Evolutionary conservation across 2,113 vertebrate genomes (phyloP), one percentile per base, ranked within the genome.

Genomic region (Bothrops jararaca): DNA sequence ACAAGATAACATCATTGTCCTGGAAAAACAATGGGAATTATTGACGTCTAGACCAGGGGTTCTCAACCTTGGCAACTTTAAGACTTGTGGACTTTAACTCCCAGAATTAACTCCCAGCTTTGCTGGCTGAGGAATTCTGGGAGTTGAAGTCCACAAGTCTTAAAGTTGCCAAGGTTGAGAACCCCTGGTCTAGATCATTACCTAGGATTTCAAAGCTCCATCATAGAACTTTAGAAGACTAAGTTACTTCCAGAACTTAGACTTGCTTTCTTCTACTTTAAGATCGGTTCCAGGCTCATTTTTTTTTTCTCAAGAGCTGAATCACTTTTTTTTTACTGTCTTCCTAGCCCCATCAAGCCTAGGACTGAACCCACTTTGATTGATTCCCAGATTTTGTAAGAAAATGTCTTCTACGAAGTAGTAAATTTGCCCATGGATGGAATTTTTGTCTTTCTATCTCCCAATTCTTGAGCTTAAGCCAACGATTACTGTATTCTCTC

Each of bases 171-270:
- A n/a, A n/a, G n/a, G n/a, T n/a, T n/a, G n/a, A n/a, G n/a, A n/a
- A n/a, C n/a, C n/a, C n/a, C n/a, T n/a, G n/a, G n/a, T n/a, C n/a
- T 96, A 95, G 95, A 95, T 91, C 96, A 95, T 92, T 95, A 91
- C 93, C 52, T 95, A 22, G 94, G 95, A 95, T 95, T 94, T 96
- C 93, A 95, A 89, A 96, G 93, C 92, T 94, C 92, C 96, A 94
- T 95, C 93, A 88, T 88, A 0, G 0, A 94, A 94, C 94, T 96
- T 97, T 96, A 96, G 93, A 95, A 95, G 95, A 95, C 93, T 95
- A 96, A 96, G 94, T 93, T 90, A 29, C 8, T 2, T 95, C 94
- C 93, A 94, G 93, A 42, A 9, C 3, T 39, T 69, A 69, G 29
- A 69, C 4, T 80, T 80, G 69, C 7, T 39, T 7, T 80, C 69